phyloP scores from a whole-genome alignment of 2,888 invertebrate species.

The Oconnorella tubifera region DNA sequence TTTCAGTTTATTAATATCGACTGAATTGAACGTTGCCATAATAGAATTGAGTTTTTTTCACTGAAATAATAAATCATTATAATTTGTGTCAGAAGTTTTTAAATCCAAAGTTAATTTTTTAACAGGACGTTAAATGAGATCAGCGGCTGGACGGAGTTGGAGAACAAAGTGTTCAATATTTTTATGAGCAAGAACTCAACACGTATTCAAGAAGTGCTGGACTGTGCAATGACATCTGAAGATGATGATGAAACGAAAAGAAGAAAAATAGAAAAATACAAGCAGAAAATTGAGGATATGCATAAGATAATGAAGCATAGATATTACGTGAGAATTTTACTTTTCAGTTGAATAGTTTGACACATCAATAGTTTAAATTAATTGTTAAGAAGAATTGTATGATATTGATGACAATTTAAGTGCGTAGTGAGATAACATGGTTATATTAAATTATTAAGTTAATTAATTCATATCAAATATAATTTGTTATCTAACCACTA shows the following conservation, averaged over 20 bases:
- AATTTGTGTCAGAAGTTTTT: too few relatives aligned
- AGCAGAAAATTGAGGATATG: background rate
- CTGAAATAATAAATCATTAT: too few relatives aligned
- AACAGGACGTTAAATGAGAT: constrained; percentile 13
- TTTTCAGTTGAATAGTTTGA: background rate
- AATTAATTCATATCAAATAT: too few relatives aligned
- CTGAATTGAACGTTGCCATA: too few relatives aligned
- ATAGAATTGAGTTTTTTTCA: too few relatives aligned
- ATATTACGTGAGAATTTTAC: constrained; percentile 10
- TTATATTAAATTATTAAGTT: too few relatives aligned
- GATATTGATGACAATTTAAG: too few relatives aligned
- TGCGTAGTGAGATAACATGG: too few relatives aligned
- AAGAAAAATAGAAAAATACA: background rate
- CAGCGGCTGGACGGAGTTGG: constrained; percentile 6
- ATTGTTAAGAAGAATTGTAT: too few relatives aligned
- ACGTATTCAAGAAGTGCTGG: background rate
- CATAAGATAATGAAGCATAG: constrained; percentile 11
- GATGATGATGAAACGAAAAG: background rate
- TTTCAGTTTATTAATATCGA: too few relatives aligned
- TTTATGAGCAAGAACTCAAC: constrained; percentile 3
- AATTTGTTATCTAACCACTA: too few relatives aligned
- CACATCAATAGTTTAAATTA: background rate
- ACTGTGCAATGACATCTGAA: background rate
- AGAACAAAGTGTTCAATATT: background rate
- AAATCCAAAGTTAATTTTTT: too few relatives aligned